Percentiles rank a stretch among this genome's conserved stretches.
These are phyloP conservation scores for Dicyrtomina minuta DNA, from an alignment of 2,888 invertebrate species.

Conservation along the genomic window DNA sequence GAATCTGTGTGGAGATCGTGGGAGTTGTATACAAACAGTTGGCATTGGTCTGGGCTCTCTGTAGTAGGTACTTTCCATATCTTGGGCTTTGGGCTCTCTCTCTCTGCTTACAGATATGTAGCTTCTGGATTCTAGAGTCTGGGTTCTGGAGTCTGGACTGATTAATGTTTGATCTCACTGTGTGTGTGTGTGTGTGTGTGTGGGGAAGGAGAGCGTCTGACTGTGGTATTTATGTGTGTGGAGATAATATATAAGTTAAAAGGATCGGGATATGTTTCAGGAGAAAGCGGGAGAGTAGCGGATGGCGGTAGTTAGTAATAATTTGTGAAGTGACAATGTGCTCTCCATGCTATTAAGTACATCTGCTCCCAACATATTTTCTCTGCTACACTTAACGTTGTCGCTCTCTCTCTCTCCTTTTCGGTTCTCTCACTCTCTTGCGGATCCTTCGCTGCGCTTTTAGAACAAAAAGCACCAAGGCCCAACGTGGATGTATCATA, in stretches of 20 bases:
- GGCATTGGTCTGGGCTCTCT: too few species aligned
- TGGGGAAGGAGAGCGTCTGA: conserved; percentile 3
- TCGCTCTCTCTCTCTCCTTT: conserved; percentile 16
- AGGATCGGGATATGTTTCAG: too few species aligned
- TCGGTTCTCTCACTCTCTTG: conserved; percentile 13
- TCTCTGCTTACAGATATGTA: too few species aligned
- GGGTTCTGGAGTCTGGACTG: too few species aligned
- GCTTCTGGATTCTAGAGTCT: too few species aligned
- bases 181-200: too few species aligned
- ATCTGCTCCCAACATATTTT: conserved; percentile 43
- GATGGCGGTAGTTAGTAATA: conserved; percentile 40
- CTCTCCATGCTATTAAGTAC: conserved; percentile 41
- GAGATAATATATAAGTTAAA: neutral
- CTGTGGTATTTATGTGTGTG: neutral
- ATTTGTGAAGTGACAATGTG: conserved; percentile 45
- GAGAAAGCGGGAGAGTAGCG: conserved; percentile 20
- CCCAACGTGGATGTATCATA: too few species aligned
- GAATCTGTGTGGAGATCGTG: neutral
- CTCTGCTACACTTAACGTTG: conserved; percentile 30
- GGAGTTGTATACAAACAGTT: neutral
- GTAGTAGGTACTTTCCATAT: too few species aligned
- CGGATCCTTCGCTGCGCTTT: neutral
- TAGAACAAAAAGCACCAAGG: too few species aligned
- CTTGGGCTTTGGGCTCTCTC: too few species aligned
- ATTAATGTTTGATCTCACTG: conserved; percentile 39